Conservation (phyloP, 2,797 vertebrate species). For the Amniataba percoides region DNA sequence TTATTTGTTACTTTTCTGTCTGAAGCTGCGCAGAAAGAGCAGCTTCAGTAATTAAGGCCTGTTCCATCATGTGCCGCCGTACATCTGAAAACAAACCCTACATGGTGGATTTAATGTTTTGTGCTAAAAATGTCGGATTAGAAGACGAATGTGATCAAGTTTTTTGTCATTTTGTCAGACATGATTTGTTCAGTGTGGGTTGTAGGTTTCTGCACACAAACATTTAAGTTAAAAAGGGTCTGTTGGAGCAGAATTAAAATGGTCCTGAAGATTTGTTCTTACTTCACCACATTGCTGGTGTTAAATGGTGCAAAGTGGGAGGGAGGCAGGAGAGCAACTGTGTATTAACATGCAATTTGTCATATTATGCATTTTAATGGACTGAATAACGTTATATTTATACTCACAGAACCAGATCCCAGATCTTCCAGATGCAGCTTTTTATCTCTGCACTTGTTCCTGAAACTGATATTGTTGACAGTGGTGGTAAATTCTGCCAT, state of each 20-base stretch:
- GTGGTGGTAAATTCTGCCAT: too few species aligned
- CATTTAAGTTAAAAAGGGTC: too few species aligned
- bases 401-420: neutral
- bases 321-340: too few species aligned
- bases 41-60: slow-evolving; percentile 1
- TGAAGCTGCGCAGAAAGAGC: slow-evolving; percentile 1
- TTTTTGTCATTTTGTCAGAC: neutral
- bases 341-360: neutral
- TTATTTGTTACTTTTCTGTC: slow-evolving; percentile 3
- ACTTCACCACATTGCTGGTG: neutral
- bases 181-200: neutral
- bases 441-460: neutral
- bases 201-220: too few species aligned
- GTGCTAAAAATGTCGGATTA: too few species aligned
- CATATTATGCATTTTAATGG: slow-evolving; percentile 4
- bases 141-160: neutral
- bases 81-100: too few species aligned
- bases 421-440: neutral
- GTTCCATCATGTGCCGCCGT: neutral
- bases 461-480: neutral
- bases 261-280: too few species aligned
- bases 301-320: slow-evolving; percentile 6
- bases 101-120: too few species aligned
- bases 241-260: too few species aligned
- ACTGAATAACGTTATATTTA: slow-evolving; percentile 5